Conservation (phyloP, 2,113 vertebrate species). For the Neolamprologus hecqui region DNA sequence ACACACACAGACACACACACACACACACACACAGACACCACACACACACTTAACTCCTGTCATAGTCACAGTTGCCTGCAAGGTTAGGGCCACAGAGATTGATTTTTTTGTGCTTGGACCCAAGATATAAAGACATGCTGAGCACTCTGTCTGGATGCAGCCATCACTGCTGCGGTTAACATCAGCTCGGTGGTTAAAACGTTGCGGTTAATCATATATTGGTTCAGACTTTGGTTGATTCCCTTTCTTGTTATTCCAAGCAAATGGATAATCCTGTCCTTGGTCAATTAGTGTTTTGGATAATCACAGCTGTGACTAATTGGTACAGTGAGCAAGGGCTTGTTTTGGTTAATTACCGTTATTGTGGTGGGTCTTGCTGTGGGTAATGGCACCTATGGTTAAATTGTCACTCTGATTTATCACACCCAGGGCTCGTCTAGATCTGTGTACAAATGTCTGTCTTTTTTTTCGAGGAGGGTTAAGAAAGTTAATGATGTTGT, state of each 20-base stretch:
- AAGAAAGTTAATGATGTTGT: background rate
- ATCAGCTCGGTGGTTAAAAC: conserved; percentile 30
- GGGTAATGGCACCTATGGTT: conserved; percentile 64
- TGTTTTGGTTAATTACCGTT: conserved; percentile 63
- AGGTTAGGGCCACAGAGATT: conserved; percentile 42
- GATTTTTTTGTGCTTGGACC: conserved; percentile 20
- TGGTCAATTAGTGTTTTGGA: conserved; percentile 67
- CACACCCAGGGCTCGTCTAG: background rate
- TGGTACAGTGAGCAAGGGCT: conserved; percentile 46
- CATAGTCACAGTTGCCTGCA: conserved; percentile 35
- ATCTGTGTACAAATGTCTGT: background rate
- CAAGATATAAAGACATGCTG: conserved; percentile 15
- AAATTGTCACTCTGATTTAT: conserved; percentile 53
- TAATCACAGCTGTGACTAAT: conserved; percentile 68
- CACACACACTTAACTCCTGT: background rate
- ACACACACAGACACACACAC: background rate
- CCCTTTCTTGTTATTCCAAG: conserved; percentile 25
- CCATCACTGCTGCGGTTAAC: conserved; percentile 24
- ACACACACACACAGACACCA: background rate
- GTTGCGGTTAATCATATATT: conserved; percentile 45
- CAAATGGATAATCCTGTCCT: conserved; percentile 43
- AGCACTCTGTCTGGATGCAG: conserved; percentile 22
- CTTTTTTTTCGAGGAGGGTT: background rate
- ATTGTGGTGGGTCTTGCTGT: conserved; percentile 32
- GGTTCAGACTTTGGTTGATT: conserved; percentile 14